Percentiles rank a stretch among this genome's conserved stretches.
Evolutionary conservation across 2,888 invertebrate genomes (phyloP).

Genomic region (Ophraella communa): DNA sequence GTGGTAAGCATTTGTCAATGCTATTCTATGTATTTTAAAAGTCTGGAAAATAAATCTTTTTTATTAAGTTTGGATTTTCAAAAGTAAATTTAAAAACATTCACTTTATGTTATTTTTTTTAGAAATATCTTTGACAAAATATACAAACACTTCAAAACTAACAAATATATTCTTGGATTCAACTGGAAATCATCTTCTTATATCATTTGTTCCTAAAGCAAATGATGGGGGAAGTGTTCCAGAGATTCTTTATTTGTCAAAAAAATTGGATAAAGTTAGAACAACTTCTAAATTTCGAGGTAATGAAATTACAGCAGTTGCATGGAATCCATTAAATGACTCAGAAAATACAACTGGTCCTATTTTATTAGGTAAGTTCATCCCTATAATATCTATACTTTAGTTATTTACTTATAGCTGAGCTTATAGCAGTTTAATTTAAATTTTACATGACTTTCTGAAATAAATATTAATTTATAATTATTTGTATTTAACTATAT

Average conservation of each 20-base stretch:
- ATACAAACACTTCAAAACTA: slow-evolving; percentile 66
- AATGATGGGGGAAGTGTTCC: slow-evolving; percentile 63
- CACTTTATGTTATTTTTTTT: no score
- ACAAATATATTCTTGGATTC: slow-evolving; percentile 82
- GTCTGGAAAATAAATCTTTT: no score
- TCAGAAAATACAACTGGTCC: slow-evolving; percentile 77
- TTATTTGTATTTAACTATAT: no score
- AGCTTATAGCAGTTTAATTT: no score
- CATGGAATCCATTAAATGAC: slow-evolving; percentile 81
- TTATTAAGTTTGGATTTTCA: no score
- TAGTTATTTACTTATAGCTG: no score
- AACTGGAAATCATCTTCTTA: slow-evolving; percentile 82
- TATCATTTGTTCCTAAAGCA: slow-evolving; percentile 71
- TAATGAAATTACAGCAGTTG: slow-evolving; percentile 89
- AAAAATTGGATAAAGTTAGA: slow-evolving; percentile 77
- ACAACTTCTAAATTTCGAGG: slow-evolving; percentile 70
- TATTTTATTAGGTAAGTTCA: slow-evolving; percentile 69
- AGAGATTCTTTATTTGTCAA: slow-evolving; percentile 82
- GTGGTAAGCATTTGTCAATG: no score
- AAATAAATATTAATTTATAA: no score
- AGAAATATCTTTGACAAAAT: slow-evolving; percentile 78
- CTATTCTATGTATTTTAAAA: no score
- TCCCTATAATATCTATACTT: no score
- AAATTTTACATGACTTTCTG: no score
- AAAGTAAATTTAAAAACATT: no score